Evolutionary conservation across 2,888 invertebrate genomes (phyloP), one percentile per base, ranked within the genome.

Genomic region (Sycophila texana): DNA sequence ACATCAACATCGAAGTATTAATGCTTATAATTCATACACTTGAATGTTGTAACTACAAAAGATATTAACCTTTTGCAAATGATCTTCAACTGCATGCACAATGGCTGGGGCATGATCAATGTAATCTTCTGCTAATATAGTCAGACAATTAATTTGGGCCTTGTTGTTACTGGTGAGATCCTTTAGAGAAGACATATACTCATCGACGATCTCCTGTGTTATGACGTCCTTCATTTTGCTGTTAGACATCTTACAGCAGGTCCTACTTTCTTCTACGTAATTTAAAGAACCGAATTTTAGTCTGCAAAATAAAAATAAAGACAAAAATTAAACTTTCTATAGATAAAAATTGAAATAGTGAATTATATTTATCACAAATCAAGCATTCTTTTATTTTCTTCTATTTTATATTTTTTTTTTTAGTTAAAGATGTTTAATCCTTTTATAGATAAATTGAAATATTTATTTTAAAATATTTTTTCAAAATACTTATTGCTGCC

Each of bases 61-160:
- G 71, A 80, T 77, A 81, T 72, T 93, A 94, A 99, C 99, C 96
- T 97, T 96, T 93, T 95, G 94, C 90, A 99, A 95, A 93, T 98
- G 98, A 91, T 94, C 94, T 92, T 98, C 98, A 91, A 99, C 97
- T 77, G 96, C 96, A 92, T 96, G 94, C 87, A 99, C 99, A 90
- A 99, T 98, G 88, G 95, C 94, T 84, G 94, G 92, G 72, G 99
- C 98, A 91, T 96, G 95, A 88, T 95, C 95, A 86, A 95, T 93
- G 91, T 98, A 97, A 91, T 99, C 99, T 91, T 99, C 99, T 13
- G 99, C 99, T 87, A 99, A 92, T 93, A 99, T 99, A 49, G 99
- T 99, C 86, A 99, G 93, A 95, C 98, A 97, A 92, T 97, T 99
- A 91, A 99, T 99, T 79, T 97, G 93, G 16, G 98, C 99, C 91